Percentiles rank a stretch among this genome's conserved stretches.
These are phyloP conservation scores for Congeria kusceri DNA, from an alignment of 2,888 invertebrate genomes.

Conservation along the genomic window DNA sequence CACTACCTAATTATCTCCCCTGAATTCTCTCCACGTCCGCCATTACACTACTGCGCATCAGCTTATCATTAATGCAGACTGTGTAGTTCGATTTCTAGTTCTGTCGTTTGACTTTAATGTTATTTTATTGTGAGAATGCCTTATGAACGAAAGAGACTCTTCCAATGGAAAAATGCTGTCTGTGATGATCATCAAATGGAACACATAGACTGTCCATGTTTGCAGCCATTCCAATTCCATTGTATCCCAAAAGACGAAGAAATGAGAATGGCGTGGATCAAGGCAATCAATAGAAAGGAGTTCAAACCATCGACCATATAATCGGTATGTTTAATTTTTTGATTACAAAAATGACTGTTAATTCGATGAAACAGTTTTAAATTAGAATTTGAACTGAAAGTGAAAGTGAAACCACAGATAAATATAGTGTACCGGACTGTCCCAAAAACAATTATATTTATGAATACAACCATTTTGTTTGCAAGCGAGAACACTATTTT, in stretches of 20 bases:
- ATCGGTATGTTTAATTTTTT: constrained; percentile 9
- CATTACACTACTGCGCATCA: constrained; percentile 11
- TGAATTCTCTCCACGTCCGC: constrained; percentile 28
- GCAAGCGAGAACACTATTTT: too few species aligned
- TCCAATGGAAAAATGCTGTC: constrained; percentile 22
- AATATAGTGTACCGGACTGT: too few species aligned
- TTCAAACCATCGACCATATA: constrained; percentile 27
- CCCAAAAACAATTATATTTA: too few species aligned
- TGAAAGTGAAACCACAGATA: too few species aligned
- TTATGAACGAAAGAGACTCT: constrained; percentile 33
- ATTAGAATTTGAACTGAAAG: too few species aligned
- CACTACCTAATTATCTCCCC: constrained; percentile 15
- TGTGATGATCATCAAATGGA: constrained; percentile 19
- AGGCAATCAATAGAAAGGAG: constrained; percentile 32
- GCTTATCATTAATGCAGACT: too few species aligned
- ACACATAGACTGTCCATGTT: constrained; percentile 39
- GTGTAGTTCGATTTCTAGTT: too few species aligned
- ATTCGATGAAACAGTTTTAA: too few species aligned
- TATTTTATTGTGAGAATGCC: constrained; percentile 17
- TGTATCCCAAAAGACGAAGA: constrained; percentile 38
- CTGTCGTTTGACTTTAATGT: too few species aligned
- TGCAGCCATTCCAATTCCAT: constrained; percentile 33
- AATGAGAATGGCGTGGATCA: constrained; percentile 21
- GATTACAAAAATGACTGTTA: too few species aligned
- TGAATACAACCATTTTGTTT: too few species aligned